phyloP scores from a whole-genome alignment of 1,140 invertebrate genomes.

The Saxidomus purpurata region DNA sequence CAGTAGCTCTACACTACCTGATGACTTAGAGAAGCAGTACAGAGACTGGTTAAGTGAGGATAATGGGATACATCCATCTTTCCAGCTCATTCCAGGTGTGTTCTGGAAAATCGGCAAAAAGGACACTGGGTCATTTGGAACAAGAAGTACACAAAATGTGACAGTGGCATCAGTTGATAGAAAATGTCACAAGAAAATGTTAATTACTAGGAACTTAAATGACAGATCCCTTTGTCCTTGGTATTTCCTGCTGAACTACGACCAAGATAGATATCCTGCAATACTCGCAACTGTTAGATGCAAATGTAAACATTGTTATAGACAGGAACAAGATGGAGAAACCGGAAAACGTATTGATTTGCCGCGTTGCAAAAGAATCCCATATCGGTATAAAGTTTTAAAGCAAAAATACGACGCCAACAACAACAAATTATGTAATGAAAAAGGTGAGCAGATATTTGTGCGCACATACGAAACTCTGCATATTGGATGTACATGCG shows the following conservation, averaged over 20 bases:
- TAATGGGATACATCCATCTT: neutral
- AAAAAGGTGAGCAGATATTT: neutral
- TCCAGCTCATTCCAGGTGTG: neutral
- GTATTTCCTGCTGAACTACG: neutral
- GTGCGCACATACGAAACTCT: neutral
- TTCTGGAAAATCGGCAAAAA: neutral
- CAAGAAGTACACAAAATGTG: neutral
- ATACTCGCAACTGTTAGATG: neutral
- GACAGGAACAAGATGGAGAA: neutral
- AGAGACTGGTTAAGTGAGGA: neutral
- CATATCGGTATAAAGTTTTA: constrained; percentile 11
- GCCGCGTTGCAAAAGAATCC: neutral
- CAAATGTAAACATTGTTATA: neutral
- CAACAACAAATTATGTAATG: neutral
- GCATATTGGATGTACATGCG: neutral
- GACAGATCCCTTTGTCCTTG: neutral
- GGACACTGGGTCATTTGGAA: neutral
- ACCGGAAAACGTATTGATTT: neutral
- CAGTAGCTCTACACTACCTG: neutral
- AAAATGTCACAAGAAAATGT: neutral
- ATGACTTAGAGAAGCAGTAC: neutral
- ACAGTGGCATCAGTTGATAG: neutral
- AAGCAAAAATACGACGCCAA: neutral
- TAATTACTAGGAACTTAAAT: neutral
- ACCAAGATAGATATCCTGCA: neutral